Conservation (phyloP, 2,797 vertebrate species). For the Mormyrus hasselquistii region DNA sequence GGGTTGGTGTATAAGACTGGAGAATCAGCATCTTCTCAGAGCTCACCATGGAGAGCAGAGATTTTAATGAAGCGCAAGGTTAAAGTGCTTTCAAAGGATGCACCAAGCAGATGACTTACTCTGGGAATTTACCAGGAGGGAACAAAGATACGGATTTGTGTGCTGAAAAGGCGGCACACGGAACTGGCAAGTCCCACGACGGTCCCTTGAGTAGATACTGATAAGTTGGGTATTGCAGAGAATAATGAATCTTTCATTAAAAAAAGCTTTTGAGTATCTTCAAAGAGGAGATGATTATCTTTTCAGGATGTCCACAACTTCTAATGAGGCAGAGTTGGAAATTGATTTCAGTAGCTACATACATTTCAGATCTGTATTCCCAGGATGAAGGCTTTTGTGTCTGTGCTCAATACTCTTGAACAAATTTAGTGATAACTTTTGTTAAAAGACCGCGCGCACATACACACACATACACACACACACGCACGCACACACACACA, state of each 20-base stretch:
- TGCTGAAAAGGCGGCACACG: not conserved
- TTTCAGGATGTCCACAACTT: constrained; percentile 30
- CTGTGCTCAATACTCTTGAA: constrained; percentile 40
- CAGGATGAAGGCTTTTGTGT: not conserved
- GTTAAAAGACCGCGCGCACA: not conserved
- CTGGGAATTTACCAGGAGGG: not conserved
- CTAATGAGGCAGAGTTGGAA: constrained; percentile 13
- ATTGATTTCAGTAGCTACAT: not conserved
- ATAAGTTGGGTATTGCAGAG: constrained; percentile 34
- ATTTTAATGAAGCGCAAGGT: constrained; percentile 14
- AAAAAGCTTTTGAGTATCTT: constrained; percentile 23
- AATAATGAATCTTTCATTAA: constrained; percentile 27
- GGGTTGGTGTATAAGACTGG: not conserved
- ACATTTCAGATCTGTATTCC: not conserved
- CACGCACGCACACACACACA: not conserved
- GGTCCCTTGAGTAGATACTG: not conserved
- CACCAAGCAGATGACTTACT: not conserved
- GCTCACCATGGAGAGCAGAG: not conserved
- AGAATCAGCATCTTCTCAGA: not conserved
- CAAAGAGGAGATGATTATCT: constrained; percentile 42
- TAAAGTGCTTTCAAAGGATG: not conserved
- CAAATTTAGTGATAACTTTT: constrained; percentile 12
- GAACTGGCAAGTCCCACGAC: not conserved
- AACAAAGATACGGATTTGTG: not conserved
- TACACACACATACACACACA: not conserved